Base-by-base conservation (phyloP, 2,888 invertebrate species). In the Ormyrus pomaceus region DNA sequence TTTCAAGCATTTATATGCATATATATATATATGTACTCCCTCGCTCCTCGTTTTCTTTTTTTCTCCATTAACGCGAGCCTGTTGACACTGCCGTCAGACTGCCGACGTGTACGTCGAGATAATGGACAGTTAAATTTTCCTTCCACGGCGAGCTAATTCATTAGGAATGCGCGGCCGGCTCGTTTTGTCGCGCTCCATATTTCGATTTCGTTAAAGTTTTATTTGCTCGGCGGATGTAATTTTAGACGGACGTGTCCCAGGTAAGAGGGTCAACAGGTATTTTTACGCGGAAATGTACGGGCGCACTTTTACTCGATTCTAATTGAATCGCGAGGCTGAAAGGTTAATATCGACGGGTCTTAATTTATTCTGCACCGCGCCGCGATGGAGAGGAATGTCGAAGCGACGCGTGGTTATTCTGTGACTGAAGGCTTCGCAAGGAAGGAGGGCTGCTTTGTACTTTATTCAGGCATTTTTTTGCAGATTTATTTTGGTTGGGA, bases 1-100 rank as follows among this genome's bases (percentile, higher is more conserved):
- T 66, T 53, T 66, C 53, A 66, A 66, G 53, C 53, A 66, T 66
- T 34, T 53, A 66, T 19, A 19, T 19, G 1, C 1, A 19, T 19
- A 19, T 19, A 19, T 19, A 19, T 1, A 1, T 19, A 19, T 19
- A 19, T 19, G 1, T 1, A 19, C 19, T 19, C 19, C 19, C 19
- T 45, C 66, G 51, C 50, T 19, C 53, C 11, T 19, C 19, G 19
- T 19, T 53, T 34, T 66, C 45, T 53, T 53, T 13, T 13, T 10
- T 48, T 1, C 64, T 45, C 48, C 58, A 58, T 70, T 70, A 58
- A 56, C 58, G 58, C 48, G 19, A 19, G 19, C 13, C 58, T 58
- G 69, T 69, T 69, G 69, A 69, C 69, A 69, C 58, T 69, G 58
- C 45, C 9, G 9, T 51, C 6, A 51, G 9, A 46, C 10, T 50